Percentiles rank a stretch among this genome's conserved stretches.
Evolutionary conservation across 2,888 invertebrate genomes (phyloP).

Genomic region (Aphrophora alni): DNA sequence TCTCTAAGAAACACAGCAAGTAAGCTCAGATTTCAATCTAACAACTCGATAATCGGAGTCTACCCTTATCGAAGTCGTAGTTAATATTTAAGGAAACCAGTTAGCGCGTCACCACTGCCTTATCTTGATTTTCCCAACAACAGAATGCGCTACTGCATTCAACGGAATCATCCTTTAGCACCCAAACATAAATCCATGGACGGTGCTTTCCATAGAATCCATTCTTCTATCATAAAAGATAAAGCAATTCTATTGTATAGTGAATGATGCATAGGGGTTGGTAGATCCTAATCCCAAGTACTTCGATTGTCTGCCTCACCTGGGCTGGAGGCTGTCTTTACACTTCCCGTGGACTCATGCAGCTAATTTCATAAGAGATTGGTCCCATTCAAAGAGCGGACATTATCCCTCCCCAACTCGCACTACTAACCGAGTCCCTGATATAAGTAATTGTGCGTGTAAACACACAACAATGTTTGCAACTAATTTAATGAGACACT

Average conservation of each 20-base stretch:
- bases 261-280: neutral
- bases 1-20: no score
- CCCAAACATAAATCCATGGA: neutral
- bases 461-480: neutral
- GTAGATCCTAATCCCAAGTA: neutral
- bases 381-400: neutral
- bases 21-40: no score
- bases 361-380: neutral
- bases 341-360: neutral
- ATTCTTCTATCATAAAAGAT: neutral
- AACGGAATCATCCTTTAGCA: neutral
- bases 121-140: neutral
- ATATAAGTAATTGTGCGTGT: neutral
- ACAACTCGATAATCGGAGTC: no score
- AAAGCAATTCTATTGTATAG: neutral
- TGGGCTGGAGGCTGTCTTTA: no score
- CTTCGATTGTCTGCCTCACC: neutral
- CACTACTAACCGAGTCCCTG: neutral
- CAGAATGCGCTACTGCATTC: neutral
- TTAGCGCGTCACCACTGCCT: neutral
- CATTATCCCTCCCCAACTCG: neutral
- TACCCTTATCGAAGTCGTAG: no score
- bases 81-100: neutral
- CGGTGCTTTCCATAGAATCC: neutral
- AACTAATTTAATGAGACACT: neutral